phyloP scores from a whole-genome alignment of 2,888 invertebrate species.

The Tricholauxania praeusta region DNA sequence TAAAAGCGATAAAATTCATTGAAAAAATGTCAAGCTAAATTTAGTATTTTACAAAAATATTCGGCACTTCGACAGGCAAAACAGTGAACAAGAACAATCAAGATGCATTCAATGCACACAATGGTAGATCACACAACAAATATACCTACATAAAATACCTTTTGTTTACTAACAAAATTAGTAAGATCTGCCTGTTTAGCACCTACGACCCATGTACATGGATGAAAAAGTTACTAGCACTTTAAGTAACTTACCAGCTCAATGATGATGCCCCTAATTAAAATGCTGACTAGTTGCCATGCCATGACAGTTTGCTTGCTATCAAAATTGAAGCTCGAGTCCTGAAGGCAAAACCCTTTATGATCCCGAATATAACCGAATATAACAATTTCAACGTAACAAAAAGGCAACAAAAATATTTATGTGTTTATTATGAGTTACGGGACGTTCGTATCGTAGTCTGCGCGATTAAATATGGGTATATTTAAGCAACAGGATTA shows the following conservation, averaged over 20 bases:
- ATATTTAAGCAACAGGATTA: conserved; percentile 32
- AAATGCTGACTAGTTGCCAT: conserved; percentile 1
- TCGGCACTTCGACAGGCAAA: not conserved
- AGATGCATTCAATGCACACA: conserved; percentile 35
- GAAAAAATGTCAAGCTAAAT: conserved; percentile 13
- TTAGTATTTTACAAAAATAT: too few relatives aligned
- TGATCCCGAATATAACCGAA: conserved; percentile 46
- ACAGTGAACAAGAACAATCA: conserved; percentile 35
- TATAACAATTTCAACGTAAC: conserved; percentile 53
- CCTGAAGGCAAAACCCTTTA: conserved; percentile 54
- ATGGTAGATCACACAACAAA: conserved; percentile 38
- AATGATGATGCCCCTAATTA: not conserved
- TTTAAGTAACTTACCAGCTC: too few relatives aligned
- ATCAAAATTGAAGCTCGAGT: conserved; percentile 2
- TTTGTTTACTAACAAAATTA: conserved; percentile 44
- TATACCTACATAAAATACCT: conserved; percentile 1
- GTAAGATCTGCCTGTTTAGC: conserved; percentile 39
- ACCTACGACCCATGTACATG: not conserved
- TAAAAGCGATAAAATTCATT: conserved; percentile 16
- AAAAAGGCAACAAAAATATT: conserved; percentile 47
- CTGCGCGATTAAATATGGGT: not conserved
- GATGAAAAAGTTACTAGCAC: too few relatives aligned
- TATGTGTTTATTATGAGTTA: conserved; percentile 30
- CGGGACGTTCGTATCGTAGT: not conserved
- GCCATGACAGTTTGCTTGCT: not conserved